Conservation (phyloP, 2,113 vertebrate species). For the Elaphurus davidianus region DNA sequence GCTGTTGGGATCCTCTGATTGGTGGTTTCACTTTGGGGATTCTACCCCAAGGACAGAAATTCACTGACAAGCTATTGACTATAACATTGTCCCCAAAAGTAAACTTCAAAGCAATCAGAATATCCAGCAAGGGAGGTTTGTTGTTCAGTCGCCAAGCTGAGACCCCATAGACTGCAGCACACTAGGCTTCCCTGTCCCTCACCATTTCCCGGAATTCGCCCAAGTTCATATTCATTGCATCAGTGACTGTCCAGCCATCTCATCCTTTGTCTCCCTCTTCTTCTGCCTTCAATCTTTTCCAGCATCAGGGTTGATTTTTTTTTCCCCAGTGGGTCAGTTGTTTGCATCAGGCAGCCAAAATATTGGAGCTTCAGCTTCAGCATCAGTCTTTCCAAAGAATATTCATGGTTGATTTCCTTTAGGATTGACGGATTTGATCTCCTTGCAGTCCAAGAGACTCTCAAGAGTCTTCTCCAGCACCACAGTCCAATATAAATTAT, state of each 20-base stretch:
- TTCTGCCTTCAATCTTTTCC: neutral
- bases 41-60: neutral
- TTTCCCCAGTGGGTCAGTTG: neutral
- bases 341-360: neutral
- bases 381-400: neutral
- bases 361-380: neutral
- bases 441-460: neutral
- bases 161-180: neutral
- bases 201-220: neutral
- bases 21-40: neutral
- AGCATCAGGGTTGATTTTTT: neutral
- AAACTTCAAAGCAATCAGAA: neutral
- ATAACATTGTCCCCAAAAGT: fast-evolving
- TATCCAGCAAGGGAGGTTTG: fast-evolving
- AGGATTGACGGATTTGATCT: neutral
- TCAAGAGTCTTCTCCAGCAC: neutral
- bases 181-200: neutral
- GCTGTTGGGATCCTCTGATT: neutral
- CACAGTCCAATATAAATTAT: fast-evolving
- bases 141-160: neutral
- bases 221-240: neutral
- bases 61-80: neutral
- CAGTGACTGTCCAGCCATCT: neutral
- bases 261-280: neutral
- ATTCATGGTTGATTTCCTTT: neutral